A percentile compares a stretch with the other conserved stretches of the same genome.
These are phyloP conservation scores for Leistus spinibarbis DNA, from an alignment of 2,888 invertebrate species.

Conservation along the genomic window DNA sequence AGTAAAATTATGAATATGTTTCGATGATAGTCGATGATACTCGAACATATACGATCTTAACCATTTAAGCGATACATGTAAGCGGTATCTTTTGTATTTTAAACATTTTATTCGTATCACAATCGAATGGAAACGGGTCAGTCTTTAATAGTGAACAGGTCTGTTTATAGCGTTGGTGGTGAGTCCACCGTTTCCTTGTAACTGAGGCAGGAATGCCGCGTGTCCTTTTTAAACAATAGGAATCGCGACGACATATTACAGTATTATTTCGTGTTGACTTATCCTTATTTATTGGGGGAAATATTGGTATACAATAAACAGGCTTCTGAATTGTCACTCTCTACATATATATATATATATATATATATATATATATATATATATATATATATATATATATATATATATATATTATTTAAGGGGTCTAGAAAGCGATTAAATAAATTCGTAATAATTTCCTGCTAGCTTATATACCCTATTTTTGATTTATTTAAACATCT, in stretches of 20 bases:
- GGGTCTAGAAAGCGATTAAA: no score
- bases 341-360: background rate
- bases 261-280: constrained; percentile 23
- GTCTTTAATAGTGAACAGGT: background rate
- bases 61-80: background rate
- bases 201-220: background rate
- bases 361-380: background rate
- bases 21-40: background rate
- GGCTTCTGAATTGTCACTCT: constrained; percentile 1
- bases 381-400: no score
- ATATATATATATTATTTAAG: no score
- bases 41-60: background rate
- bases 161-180: background rate
- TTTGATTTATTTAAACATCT: no score
- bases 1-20: background rate
- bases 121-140: background rate
- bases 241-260: constrained; percentile 33
- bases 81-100: constrained; percentile 21
- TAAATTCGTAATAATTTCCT: no score
- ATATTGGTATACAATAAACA: constrained; percentile 24
- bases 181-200: background rate
- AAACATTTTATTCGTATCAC: background rate
- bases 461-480: no score
- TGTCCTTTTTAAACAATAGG: constrained; percentile 26
- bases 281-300: constrained; percentile 25